Percentiles rank a stretch among this genome's conserved stretches.
These are phyloP conservation scores for Thymelicus sylvestris DNA, from an alignment of 2,888 invertebrate genomes.

Conservation along the genomic window DNA sequence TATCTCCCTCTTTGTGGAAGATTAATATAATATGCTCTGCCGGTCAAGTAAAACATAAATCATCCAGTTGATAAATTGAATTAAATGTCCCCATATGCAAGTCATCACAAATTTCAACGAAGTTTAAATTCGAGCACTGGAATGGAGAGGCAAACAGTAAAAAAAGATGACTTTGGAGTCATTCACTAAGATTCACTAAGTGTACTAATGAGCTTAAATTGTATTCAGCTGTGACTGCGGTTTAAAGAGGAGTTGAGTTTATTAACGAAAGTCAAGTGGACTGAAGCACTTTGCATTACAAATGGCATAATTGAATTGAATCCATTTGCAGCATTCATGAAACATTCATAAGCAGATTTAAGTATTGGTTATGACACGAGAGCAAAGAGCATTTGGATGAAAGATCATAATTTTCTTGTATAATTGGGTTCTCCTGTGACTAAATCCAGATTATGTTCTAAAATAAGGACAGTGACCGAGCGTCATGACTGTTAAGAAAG, in stretches of 20 bases:
- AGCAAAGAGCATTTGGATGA: not conserved
- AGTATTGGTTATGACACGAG: not conserved
- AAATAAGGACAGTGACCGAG: no score
- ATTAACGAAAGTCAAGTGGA: conserved; percentile 36
- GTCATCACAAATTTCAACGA: not conserved
- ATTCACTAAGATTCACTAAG: not conserved
- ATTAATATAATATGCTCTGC: no score
- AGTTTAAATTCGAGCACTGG: not conserved
- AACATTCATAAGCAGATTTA: conserved; percentile 14
- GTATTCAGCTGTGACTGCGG: conserved; percentile 20
- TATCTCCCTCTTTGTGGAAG: no score
- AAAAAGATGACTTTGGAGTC: not conserved
- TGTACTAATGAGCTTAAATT: conserved; percentile 10
- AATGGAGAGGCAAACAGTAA: not conserved
- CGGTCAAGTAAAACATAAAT: not conserved
- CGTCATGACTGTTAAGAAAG: not conserved
- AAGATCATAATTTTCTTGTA: no score
- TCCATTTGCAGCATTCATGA: not conserved
- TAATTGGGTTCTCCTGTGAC: no score
- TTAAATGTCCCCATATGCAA: not conserved
- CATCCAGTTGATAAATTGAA: not conserved
- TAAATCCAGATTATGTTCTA: no score
- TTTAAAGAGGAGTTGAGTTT: conserved; percentile 24
- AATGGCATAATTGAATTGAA: conserved; percentile 29
- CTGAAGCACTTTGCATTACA: conserved; percentile 23